Conservation (phyloP, 2,888 invertebrate genomes). For the Acrobasis suavella region DNA sequence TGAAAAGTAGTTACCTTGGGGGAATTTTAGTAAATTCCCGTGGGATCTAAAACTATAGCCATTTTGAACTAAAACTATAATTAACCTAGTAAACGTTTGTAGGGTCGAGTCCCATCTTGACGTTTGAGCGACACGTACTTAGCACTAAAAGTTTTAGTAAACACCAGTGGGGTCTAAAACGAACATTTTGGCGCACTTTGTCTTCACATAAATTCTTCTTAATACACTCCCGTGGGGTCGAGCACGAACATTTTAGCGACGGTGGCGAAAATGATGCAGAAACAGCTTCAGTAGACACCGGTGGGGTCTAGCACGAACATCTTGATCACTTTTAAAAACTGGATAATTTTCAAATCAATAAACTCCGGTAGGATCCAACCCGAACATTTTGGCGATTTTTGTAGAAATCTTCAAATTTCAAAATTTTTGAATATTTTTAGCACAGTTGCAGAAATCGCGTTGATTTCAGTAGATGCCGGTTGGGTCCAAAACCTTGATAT, state of each 20-base stretch:
- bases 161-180: conserved; percentile 40
- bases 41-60: conserved; percentile 60
- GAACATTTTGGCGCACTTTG: conserved; percentile 56
- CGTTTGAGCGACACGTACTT: conserved; percentile 13
- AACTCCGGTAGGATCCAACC: conserved; percentile 70
- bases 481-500: conserved; percentile 75
- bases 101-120: conserved; percentile 46
- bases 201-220: conserved; percentile 40
- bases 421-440: conserved; percentile 29
- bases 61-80: conserved; percentile 37
- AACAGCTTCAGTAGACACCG: conserved; percentile 56
- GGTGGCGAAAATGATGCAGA: conserved; percentile 1
- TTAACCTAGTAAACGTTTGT: conserved; percentile 58
- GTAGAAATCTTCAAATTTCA: neutral
- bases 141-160: conserved; percentile 15
- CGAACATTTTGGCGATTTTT: conserved; percentile 54
- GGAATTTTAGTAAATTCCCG: conserved; percentile 57
- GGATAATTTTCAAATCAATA: conserved; percentile 49
- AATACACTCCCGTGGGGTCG: conserved; percentile 64
- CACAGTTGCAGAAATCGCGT: conserved; percentile 35
- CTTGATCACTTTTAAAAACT: conserved; percentile 40
- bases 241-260: conserved; percentile 31
- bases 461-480: conserved; percentile 72
- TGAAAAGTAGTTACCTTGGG: conserved; percentile 28
- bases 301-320: conserved; percentile 72